Conservation (phyloP, 2,797 vertebrate genomes). For the Danio jaintianensis region DNA sequence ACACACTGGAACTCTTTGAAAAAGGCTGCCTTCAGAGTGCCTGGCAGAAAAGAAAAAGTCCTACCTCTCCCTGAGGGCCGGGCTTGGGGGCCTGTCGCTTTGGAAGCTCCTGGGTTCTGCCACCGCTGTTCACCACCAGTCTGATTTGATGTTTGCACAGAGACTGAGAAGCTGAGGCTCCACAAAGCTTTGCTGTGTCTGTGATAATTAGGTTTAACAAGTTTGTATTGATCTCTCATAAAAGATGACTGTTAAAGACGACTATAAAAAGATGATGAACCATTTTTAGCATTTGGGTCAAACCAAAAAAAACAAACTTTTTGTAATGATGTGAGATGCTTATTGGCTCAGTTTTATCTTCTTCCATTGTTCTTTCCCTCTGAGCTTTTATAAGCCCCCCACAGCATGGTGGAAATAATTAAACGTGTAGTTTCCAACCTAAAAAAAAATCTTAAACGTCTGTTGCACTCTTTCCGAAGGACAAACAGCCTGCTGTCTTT, state of each 20-base stretch:
- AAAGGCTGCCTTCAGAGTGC: conserved; percentile 72
- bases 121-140: conserved; percentile 67
- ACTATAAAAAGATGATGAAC: conserved; percentile 19
- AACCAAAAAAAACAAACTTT: not conserved
- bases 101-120: conserved; percentile 67
- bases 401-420: conserved; percentile 59
- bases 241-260: conserved; percentile 6
- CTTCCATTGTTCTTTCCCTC: conserved; percentile 11
- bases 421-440: conserved; percentile 52
- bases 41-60: conserved; percentile 68
- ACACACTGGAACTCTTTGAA: conserved; percentile 75
- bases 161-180: conserved; percentile 50
- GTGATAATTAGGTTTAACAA: conserved; percentile 32
- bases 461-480: conserved; percentile 53
- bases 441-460: conserved; percentile 44
- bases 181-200: conserved; percentile 63
- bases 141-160: conserved; percentile 62
- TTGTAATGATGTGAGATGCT: not conserved
- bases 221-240: conserved; percentile 27
- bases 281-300: conserved; percentile 11
- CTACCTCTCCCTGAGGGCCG: conserved; percentile 72
- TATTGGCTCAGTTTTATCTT: conserved; percentile 25
- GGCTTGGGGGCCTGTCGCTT: conserved; percentile 71
- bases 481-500: conserved; percentile 56
- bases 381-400: conserved; percentile 22